Conservation (phyloP, 2,797 vertebrate species). For the Geotrypetes seraphini region DNA sequence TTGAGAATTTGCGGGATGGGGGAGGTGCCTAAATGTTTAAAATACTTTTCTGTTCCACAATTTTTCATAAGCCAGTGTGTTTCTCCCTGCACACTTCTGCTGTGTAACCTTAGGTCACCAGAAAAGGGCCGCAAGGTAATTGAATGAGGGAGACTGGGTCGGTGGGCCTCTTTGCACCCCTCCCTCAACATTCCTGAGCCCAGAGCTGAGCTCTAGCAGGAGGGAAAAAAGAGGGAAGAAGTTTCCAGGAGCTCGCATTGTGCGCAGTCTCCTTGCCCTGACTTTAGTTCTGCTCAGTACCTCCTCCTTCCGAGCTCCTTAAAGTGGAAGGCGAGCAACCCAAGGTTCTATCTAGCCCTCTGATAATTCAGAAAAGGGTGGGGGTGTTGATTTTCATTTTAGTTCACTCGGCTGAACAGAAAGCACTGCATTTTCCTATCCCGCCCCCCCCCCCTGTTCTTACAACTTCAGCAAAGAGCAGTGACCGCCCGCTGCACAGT, state of each 20-base stretch:
- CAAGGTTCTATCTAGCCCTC: slow-evolving; percentile 36
- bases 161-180: slow-evolving; percentile 79
- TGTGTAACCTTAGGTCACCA: slow-evolving; percentile 85
- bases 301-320: slow-evolving; percentile 74
- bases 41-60: slow-evolving; percentile 39
- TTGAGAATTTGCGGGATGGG: slow-evolving; percentile 24
- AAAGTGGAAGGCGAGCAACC: slow-evolving; percentile 28
- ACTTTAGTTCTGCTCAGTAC: slow-evolving; percentile 56
- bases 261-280: slow-evolving; percentile 67
- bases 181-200: slow-evolving; percentile 89
- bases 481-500: slow-evolving; percentile 69
- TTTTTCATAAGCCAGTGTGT: slow-evolving; percentile 47
- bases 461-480: slow-evolving; percentile 63
- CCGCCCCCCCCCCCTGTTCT: too few relatives aligned
- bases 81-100: slow-evolving; percentile 64
- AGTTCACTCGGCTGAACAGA: too few relatives aligned
- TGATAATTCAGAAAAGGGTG: slow-evolving; percentile 37
- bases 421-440: too few relatives aligned
- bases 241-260: slow-evolving; percentile 79
- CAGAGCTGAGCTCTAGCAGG: slow-evolving; percentile 60
- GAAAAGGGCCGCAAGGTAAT: slow-evolving; percentile 81
- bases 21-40: too few relatives aligned
- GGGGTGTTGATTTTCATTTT: too few relatives aligned
- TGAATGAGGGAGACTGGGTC: slow-evolving; percentile 89
- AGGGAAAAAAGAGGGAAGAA: slow-evolving; percentile 70